phyloP scores from a whole-genome alignment of 23 tunicate species.

The Styela plicata region DNA sequence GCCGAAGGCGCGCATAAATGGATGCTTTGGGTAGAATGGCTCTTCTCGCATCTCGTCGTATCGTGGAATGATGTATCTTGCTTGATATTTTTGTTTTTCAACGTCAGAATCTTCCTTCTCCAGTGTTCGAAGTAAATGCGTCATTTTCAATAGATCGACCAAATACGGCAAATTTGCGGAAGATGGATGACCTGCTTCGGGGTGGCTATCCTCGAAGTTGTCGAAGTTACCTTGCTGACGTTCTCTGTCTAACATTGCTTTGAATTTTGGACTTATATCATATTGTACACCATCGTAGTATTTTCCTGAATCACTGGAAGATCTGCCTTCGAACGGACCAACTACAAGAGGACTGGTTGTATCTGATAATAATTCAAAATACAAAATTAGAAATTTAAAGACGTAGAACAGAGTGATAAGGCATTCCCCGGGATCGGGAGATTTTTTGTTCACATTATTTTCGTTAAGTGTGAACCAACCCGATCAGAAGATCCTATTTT shows the following conservation, averaged over 20 bases:
- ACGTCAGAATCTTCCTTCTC: background rate
- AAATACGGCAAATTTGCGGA: background rate
- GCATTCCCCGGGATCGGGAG: too few species aligned
- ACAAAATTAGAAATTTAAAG: too few species aligned
- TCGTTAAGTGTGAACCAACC: too few species aligned
- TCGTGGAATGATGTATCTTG: background rate
- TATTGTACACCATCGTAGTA: background rate
- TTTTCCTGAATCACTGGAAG: background rate
- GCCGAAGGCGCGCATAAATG: background rate
- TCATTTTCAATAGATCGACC: background rate
- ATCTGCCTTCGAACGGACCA: background rate
- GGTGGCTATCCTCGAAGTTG: background rate
- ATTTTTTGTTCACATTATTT: too few species aligned
- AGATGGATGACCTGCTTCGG: background rate
- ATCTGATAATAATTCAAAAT: background rate
- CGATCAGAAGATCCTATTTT: too few species aligned
- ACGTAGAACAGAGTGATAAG: too few species aligned
- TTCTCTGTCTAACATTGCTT: background rate
- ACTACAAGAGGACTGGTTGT: background rate
- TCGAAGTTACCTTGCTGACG: background rate
- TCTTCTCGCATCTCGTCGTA: background rate
- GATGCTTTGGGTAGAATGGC: background rate
- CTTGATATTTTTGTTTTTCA: background rate
- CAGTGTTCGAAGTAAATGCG: background rate
- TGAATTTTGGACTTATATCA: background rate